Evolutionary conservation across 2,113 vertebrate species (phyloP), one percentile per base, ranked within the genome.

Genomic region (Heteronetta atricapilla): DNA sequence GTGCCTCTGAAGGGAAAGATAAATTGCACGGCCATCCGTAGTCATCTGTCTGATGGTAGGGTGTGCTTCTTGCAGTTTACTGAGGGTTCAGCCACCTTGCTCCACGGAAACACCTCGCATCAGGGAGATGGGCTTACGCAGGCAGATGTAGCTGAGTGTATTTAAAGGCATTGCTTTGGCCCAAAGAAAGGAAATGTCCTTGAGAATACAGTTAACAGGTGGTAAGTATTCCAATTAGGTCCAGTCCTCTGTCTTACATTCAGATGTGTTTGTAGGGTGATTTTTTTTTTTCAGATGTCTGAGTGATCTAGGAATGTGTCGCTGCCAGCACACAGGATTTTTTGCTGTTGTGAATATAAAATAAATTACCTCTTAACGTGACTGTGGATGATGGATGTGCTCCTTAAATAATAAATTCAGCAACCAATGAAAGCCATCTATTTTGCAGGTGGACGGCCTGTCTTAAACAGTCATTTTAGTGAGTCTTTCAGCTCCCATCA

Each of bases 371-470:
- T 34, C 70, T 90, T 56, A 46, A 80, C 29, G 50, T 3, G 12
- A 84, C 66, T 55, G 55, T 0, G 2, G 44, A 69, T 72, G 69
- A 88, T 73, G 69, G 73, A 90, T 94, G 58, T 83, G 75, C 87
- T 89, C 56, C 85, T 90, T 88, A 83, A 89, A 86, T 59, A 95
- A 92, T 74, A 86, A 89, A 87, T 89, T 63, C 85, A 91, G 67
- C 87, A 80, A n/a, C 85, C 13, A 29, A 5, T 64, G 90, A 88
- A 90, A 88, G 31, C 76, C 1, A 7, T 82, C 90, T 91, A 69
- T 84, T 91, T 84, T 82, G 73, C 86, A 93, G 93, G 88, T 84
- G 86, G 63, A 75, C 77, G 72, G n/a, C 34, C 52, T 79, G 58
- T 76, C 73, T 90, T 82, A 66, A 78, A 72, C 28, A 68, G 21